Evolutionary conservation across 2,113 vertebrate species (phyloP), one percentile per base, ranked within the genome.

Genomic region (Dendrocopos noguchii): DNA sequence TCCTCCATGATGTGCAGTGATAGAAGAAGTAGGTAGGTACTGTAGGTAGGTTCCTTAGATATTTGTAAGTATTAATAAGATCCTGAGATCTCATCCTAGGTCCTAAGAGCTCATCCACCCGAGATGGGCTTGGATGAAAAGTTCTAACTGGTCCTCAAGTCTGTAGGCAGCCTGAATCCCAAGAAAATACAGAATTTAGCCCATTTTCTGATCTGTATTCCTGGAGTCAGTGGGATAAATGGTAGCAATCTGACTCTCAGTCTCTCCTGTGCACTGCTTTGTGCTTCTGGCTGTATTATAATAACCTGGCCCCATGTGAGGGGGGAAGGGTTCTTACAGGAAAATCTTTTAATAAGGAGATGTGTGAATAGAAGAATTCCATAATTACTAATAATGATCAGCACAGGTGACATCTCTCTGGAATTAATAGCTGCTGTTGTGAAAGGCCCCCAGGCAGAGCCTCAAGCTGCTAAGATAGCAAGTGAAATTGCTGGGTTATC

Each of bases 381-480:
- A 33, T 87, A 75, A 87, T 91, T 91, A 89, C 47, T 27, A 56
- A 14, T 66, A 83, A 78, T 61, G 80, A 80, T 76, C 65, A 84
- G 18, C 39, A 36, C 15, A 22, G 33, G 47, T 88, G 65, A 76
- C 73, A 57, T 64, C 56, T 25, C 46, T 82, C 84, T 93, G 59
- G 57, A 31, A 50, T 87, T 39, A 89, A 84, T 80, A 91, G 63
- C 57, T 84, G 63, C 67, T 79, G 50, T 13, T 82, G 28, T 78
- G 64, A 94, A 92, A 80, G 68, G 61, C 76, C 72, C 68, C 39
- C 57, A 88, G 76, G 73, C 65, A 88, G 42, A 83, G 36, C 88
- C 76, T 88, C 44, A 47, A 71, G 83, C 80, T 67, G 47, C 55
- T 90, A 72, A 92, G 6, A 10, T 19, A 61, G 61, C 36, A 71